Percentiles rank a stretch among this genome's conserved stretches.
Evolutionary conservation across 2,113 vertebrate species (phyloP).

Genomic region (Spea multiplicata): DNA sequence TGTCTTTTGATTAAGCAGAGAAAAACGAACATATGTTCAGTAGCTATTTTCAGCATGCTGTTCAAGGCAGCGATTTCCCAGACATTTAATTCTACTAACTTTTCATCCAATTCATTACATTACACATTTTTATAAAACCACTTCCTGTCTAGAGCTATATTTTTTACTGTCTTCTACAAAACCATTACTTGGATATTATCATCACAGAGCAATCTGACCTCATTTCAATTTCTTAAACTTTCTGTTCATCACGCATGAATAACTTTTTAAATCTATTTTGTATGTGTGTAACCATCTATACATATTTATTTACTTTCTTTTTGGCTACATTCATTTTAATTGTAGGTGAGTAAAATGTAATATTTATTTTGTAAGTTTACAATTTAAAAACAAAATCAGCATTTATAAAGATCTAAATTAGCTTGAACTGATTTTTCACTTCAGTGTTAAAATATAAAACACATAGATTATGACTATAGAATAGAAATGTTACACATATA

Average conservation of each 20-base stretch:
- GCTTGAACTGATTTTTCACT: too few species aligned
- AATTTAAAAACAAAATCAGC: too few species aligned
- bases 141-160: constrained; percentile 23
- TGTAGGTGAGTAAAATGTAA: too few species aligned
- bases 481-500: too few species aligned
- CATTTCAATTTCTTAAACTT: constrained; percentile 39
- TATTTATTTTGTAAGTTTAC: too few species aligned
- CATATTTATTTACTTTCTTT: background rate
- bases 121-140: constrained; percentile 15
- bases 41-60: constrained; percentile 24
- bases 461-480: too few species aligned
- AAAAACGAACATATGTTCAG: constrained; percentile 45
- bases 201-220: constrained; percentile 30
- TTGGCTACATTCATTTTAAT: too few species aligned
- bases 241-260: background rate
- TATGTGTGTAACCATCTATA: background rate
- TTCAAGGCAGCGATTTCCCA: constrained; percentile 26
- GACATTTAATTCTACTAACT: constrained; percentile 21
- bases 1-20: constrained; percentile 47
- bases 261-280: background rate
- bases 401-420: too few species aligned
- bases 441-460: too few species aligned
- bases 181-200: constrained; percentile 34
- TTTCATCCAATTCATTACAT: constrained; percentile 26
- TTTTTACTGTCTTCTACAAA: constrained; percentile 37